Percentiles rank a stretch among this genome's conserved stretches.
phyloP scores from a whole-genome alignment of 2,797 vertebrate genomes.

The Threskiornis aethiopicus region DNA sequence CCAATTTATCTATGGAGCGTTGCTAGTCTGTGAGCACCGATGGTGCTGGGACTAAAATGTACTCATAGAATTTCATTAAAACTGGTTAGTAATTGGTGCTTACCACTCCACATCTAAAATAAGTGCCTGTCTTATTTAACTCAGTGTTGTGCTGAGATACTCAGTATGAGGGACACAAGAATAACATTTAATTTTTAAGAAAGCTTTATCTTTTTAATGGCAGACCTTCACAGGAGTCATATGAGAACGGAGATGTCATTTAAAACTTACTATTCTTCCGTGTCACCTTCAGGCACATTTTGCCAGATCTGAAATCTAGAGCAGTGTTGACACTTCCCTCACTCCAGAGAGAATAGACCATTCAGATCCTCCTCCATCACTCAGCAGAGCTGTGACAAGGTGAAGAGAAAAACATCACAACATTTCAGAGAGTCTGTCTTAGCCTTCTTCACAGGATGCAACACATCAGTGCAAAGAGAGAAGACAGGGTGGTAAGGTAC shows the following conservation, averaged over 20 bases:
- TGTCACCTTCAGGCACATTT: constrained; percentile 54
- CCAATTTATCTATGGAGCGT: not conserved
- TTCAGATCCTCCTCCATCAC: constrained; percentile 66
- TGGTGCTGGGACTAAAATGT: not conserved
- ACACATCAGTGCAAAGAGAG: constrained; percentile 55
- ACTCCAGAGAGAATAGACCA: constrained; percentile 65
- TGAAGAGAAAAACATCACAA: constrained; percentile 64
- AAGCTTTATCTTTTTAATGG: constrained; percentile 22
- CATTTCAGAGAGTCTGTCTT: constrained; percentile 59
- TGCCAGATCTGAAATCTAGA: constrained; percentile 72
- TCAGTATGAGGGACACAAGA: not conserved
- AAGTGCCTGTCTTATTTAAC: not conserved
- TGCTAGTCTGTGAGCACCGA: not conserved
- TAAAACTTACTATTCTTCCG: constrained; percentile 2
- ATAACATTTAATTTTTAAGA: not conserved
- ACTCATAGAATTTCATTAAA: not conserved
- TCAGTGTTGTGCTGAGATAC: not conserved
- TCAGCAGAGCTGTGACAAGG: constrained; percentile 75
- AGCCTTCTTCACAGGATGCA: constrained; percentile 71
- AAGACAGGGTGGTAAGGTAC: constrained; percentile 34
- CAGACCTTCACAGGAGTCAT: constrained; percentile 7
- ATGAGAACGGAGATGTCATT: constrained; percentile 45
- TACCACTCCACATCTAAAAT: not conserved
- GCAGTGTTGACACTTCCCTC: constrained; percentile 69
- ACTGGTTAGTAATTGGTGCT: not conserved